A percentile compares a stretch with the other conserved stretches of the same genome.
phyloP scores from a whole-genome alignment of 2,113 vertebrate species.

The Tinamus guttatus region DNA sequence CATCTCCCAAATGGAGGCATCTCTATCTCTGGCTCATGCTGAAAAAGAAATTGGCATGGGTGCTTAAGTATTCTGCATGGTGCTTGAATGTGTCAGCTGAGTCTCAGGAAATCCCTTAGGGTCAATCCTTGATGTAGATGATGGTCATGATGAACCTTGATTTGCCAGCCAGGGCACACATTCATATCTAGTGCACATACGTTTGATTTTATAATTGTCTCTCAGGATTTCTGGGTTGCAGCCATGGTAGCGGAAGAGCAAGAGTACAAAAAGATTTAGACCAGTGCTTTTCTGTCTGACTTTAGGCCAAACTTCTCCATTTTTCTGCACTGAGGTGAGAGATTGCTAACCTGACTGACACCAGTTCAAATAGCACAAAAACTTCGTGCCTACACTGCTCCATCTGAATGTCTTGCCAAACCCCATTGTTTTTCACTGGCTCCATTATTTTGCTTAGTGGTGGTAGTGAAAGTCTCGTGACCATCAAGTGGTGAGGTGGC shows the following conservation, averaged over 20 bases:
- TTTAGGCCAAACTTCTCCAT: background rate
- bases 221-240: background rate
- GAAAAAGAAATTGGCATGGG: background rate
- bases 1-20: background rate
- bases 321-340: background rate
- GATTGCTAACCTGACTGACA: background rate
- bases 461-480: background rate
- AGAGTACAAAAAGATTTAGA: background rate
- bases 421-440: fast-evolving
- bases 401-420: background rate
- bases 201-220: background rate
- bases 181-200: background rate
- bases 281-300: background rate
- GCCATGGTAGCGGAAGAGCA: background rate
- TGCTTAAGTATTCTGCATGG: background rate
- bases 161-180: background rate
- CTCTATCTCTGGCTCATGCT: background rate
- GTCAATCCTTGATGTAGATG: background rate
- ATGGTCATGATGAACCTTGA: background rate
- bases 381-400: background rate
- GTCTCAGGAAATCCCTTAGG: background rate
- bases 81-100: background rate
- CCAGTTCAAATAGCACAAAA: fast-evolving
- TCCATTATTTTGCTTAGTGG: background rate
- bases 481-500: no score